Evolutionary conservation across 2,113 vertebrate species (phyloP), one percentile per base, ranked within the genome.

Genomic region (Channa maculata): DNA sequence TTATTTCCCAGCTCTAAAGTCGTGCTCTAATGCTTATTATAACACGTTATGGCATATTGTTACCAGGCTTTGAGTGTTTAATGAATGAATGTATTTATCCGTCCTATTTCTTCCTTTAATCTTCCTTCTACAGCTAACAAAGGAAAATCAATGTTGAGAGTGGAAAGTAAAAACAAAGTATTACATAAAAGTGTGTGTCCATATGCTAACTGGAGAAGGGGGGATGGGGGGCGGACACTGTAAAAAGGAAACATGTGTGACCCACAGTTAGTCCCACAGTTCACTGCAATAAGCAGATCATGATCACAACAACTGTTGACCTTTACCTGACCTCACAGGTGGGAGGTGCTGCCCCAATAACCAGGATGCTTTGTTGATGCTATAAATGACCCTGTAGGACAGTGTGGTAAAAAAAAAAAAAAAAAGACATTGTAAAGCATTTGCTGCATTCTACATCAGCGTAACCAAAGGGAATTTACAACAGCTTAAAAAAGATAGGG

Each of bases 401-500:
- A 8, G 39, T 5, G 48, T 5, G 8, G 14, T 11, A 39, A n/a
- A 6, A 7, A 9, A 4, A 13, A 51, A 33, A 12, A 6, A 38
- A 14, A 12, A 48, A 53, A 37, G 43, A 59, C 24, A 24, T 24
- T 24, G 24, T 24, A 55, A 50, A 9, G 39, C 5, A 2, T 57
- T 65, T 43, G 13, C 60, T 73, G 71, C 51, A 48, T 55, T 77
- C 44, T 12, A 12, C 1, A 51, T 77, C 78, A 65, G 15, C 10
- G 65, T 65, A 84, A 87, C 80, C 64, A 9, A 9, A 0, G 70
- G 67, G 58, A 46, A 88, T 88, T 81, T 85, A 89, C 63, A 0
- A 52, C 70, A 24, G 45, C 76, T 80, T 88, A 75, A 83, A 88
- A 84, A 88, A 85, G 76, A 88, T 46, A 43, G 66, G 77, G 2